Evolutionary conservation across 2,888 invertebrate species (phyloP).

Genomic region (Drosophila setosimentum): DNA sequence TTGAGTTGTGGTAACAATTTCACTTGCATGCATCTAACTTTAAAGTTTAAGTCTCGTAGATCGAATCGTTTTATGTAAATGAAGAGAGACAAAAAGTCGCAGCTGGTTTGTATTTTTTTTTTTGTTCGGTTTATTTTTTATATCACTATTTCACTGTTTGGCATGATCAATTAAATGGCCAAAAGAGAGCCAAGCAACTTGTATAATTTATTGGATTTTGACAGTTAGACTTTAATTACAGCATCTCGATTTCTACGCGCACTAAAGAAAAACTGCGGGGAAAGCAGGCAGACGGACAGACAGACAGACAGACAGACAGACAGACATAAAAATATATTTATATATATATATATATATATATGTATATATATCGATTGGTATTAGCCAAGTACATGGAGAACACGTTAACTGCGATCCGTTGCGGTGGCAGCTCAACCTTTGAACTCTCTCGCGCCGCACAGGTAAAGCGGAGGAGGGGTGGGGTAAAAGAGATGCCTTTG

Average conservation of each 20-base stretch:
- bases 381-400: conserved; percentile 3
- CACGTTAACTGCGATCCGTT: conserved; percentile 28
- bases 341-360: neutral
- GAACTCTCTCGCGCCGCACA: conserved; percentile 35
- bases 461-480: conserved; percentile 17
- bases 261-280: conserved; percentile 24
- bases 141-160: conserved; percentile 10
- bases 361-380: conserved; percentile 23
- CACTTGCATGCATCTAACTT: conserved; percentile 60
- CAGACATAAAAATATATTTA: neutral
- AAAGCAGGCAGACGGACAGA: conserved; percentile 15
- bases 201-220: conserved; percentile 62
- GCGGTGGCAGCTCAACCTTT: conserved; percentile 34
- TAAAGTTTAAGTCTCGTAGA: conserved; percentile 21
- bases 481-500: neutral
- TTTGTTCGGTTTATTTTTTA: neutral
- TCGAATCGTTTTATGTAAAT: conserved; percentile 73
- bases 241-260: conserved; percentile 51
- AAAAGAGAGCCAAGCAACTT: conserved; percentile 22
- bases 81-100: conserved; percentile 34
- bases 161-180: conserved; percentile 57
- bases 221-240: conserved; percentile 77
- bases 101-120: neutral
- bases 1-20: conserved; percentile 60
- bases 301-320: neutral